phyloP scores from a whole-genome alignment of 1,140 invertebrate genomes.

The Aleiodes sp. region DNA sequence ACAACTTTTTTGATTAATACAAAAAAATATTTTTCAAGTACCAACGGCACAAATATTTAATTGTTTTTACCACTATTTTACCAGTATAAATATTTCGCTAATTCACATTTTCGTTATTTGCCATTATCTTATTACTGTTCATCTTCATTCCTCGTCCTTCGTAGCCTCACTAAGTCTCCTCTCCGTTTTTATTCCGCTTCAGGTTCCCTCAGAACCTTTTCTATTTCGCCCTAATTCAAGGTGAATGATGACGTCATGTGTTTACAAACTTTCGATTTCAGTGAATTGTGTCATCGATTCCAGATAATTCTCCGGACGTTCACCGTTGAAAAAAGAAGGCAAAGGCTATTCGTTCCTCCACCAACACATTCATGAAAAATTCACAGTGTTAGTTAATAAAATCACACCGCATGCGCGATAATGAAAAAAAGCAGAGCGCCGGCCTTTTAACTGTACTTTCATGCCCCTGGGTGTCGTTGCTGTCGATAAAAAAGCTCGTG shows the following conservation, averaged over 20 bases:
- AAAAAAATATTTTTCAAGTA: too few species aligned
- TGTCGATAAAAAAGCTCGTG: slow-evolving; percentile 58
- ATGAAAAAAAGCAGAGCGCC: slow-evolving; percentile 49
- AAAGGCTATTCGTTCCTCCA: too few species aligned
- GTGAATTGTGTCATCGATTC: slow-evolving; percentile 20
- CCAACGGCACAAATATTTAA: too few species aligned
- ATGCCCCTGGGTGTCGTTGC: slow-evolving; percentile 33
- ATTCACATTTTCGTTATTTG: too few species aligned
- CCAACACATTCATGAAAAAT: background rate
- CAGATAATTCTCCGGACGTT: slow-evolving; percentile 31
- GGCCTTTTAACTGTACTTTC: slow-evolving; percentile 49
- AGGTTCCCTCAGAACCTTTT: too few species aligned
- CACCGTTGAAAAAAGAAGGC: slow-evolving; percentile 16
- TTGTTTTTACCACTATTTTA: too few species aligned
- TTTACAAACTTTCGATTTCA: slow-evolving; percentile 12
- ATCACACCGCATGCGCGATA: slow-evolving; percentile 54
- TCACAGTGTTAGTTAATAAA: slow-evolving; percentile 24
- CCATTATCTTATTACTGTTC: too few species aligned
- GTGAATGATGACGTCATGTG: background rate
- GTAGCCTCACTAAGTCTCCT: too few species aligned
- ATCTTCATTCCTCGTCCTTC: too few species aligned
- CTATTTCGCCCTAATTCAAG: background rate
- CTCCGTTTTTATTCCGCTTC: too few species aligned
- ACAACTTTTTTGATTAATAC: too few species aligned
- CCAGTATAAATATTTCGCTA: too few species aligned